phyloP scores from a whole-genome alignment of 2,113 vertebrate species.

The Muntiacus muntjak region DNA sequence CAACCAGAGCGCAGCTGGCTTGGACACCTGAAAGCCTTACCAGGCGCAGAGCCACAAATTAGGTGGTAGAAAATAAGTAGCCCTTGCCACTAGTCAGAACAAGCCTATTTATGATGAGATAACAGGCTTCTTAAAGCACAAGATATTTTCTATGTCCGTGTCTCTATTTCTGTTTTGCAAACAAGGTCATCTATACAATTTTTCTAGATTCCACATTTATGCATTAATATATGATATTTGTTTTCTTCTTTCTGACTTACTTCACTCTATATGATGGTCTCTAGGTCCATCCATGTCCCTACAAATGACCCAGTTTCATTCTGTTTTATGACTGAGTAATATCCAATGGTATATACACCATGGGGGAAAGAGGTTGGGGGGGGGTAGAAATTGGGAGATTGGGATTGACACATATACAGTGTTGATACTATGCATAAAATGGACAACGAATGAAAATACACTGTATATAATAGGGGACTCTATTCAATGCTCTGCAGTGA shows the following conservation, averaged over 20 bases:
- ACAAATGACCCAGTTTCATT: neutral
- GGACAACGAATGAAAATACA: neutral
- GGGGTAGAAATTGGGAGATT: neutral
- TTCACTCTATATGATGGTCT: neutral
- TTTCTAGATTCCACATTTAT: neutral
- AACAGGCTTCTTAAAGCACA: neutral
- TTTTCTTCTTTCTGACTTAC: neutral
- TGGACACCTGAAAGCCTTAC: neutral
- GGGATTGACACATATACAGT: neutral
- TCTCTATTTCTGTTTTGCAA: neutral
- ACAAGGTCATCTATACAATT: neutral
- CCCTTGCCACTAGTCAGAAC: neutral
- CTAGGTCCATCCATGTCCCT: neutral
- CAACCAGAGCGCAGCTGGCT: neutral
- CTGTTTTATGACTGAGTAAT: neutral
- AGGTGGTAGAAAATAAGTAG: neutral
- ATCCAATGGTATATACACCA: neutral
- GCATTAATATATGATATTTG: neutral
- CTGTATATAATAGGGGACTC: neutral
- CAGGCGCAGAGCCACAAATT: neutral
- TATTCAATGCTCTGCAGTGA: neutral
- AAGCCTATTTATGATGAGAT: neutral
- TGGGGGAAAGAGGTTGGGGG: fast-evolving
- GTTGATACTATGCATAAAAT: neutral
- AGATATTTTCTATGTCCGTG: neutral